Base-by-base conservation (phyloP, 2,888 invertebrate species). In the Norana najaformis region DNA sequence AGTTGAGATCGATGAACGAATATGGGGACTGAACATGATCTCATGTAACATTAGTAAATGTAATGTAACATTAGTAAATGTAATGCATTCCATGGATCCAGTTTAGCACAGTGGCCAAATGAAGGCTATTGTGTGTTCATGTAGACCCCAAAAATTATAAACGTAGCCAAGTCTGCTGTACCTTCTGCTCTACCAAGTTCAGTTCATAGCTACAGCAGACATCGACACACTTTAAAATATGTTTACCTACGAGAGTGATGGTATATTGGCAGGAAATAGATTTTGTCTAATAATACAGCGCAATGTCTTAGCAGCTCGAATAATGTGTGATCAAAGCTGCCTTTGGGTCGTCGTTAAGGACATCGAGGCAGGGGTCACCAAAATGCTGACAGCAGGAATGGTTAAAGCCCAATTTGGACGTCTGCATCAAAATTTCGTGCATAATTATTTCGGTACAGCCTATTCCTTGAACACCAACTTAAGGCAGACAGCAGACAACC, bases 301-400 rank as follows among this genome's bases (percentile, higher is more conserved):
- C n/a, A 30, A 69, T n/a, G 11, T 69, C 5, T 69, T 69, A 23
- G 23, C 47, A 47, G 23, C 5, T 47, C 47, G 23, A 47, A 47
- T n/a, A 69, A 69, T n/a, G n/a, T n/a, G n/a, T n/a, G n/a, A 69
- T n/a, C 69, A 69, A 69, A 69, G 69, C 69, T 69, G n/a, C 69
- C n/a, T n/a, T n/a, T n/a, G n/a, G n/a, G n/a, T n/a, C n/a, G n/a
- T n/a, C n/a, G n/a, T n/a, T n/a, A n/a, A n/a, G n/a, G n/a, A n/a
- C n/a, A n/a, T n/a, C n/a, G n/a, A n/a, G n/a, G n/a, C n/a, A n/a
- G n/a, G n/a, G n/a, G n/a, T n/a, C n/a, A n/a, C n/a, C n/a, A n/a
- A n/a, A n/a, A n/a, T n/a, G n/a, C n/a, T n/a, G n/a, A n/a, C n/a
- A n/a, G n/a, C n/a, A n/a, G n/a, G n/a, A n/a, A n/a, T n/a, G n/a